phyloP scores from a whole-genome alignment of 2,888 invertebrate genomes.

The Plemyria rubiginata region DNA sequence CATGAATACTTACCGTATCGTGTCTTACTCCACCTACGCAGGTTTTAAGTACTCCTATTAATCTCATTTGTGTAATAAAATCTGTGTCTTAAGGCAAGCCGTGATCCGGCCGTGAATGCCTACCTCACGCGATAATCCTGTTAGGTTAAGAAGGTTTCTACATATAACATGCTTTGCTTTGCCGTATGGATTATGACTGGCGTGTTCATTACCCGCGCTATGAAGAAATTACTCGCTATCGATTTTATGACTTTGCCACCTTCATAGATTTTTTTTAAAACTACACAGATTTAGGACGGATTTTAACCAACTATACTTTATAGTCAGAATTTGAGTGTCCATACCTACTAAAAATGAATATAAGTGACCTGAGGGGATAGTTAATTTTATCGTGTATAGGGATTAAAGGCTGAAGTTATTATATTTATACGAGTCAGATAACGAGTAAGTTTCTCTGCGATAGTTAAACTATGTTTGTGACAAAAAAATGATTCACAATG shows the following conservation, averaged over 20 bases:
- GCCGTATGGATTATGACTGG: slow-evolving; percentile 87
- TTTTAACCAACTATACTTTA: too few relatives aligned
- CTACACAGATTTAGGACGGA: neutral
- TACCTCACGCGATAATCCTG: slow-evolving; percentile 88
- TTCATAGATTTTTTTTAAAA: slow-evolving; percentile 1
- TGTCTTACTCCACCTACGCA: slow-evolving; percentile 34
- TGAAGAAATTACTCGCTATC: slow-evolving; percentile 43
- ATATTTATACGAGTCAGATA: too few relatives aligned
- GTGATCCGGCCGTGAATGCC: slow-evolving; percentile 86
- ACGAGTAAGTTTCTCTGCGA: too few relatives aligned
- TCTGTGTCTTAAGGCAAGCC: slow-evolving; percentile 81
- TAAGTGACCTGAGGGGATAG: too few relatives aligned
- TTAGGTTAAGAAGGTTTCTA: slow-evolving; percentile 90
- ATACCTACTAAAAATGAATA: too few relatives aligned
- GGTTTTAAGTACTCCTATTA: slow-evolving; percentile 71
- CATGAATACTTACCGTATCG: neutral
- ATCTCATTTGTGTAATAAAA: slow-evolving; percentile 85
- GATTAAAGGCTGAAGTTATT: too few relatives aligned
- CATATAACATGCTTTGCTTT: slow-evolving; percentile 88
- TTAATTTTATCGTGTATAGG: too few relatives aligned
- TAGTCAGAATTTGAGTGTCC: too few relatives aligned
- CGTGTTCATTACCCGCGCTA: slow-evolving; percentile 67
- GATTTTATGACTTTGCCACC: slow-evolving; percentile 30
- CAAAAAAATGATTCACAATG: too few relatives aligned
- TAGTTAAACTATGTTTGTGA: too few relatives aligned